phyloP scores from a whole-genome alignment of 2,113 vertebrate genomes.

The Chamaetylas fuelleborni region DNA sequence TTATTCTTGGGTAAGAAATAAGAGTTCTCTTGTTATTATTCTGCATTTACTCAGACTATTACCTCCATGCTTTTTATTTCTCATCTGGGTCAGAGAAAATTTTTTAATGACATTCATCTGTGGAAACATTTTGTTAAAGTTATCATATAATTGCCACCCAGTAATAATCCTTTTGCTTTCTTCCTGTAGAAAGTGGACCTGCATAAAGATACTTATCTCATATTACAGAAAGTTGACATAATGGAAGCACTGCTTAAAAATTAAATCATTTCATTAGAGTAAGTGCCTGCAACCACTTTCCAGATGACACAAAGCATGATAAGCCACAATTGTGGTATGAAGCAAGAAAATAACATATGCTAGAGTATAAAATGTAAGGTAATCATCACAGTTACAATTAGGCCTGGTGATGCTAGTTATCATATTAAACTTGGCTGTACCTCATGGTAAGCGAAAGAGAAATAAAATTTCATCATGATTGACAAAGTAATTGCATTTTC shows the following conservation, averaged over 20 bases:
- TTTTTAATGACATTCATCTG: not conserved
- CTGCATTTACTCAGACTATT: not conserved
- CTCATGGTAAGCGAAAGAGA: not conserved
- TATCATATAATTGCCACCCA: not conserved
- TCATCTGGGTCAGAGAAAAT: not conserved
- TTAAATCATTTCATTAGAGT: not conserved
- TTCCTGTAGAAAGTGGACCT: not conserved
- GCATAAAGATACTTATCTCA: not conserved
- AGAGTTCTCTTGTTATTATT: not conserved
- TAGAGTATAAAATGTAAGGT: not conserved
- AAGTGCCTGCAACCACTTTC: not conserved
- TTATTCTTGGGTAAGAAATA: not conserved
- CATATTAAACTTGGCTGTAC: not conserved
- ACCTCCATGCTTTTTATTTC: not conserved
- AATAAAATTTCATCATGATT: not conserved
- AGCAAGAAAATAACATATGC: not conserved
- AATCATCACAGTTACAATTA: not conserved
- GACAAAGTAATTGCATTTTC: not conserved
- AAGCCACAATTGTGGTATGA: not conserved
- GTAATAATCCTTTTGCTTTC: not conserved
- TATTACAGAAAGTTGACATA: not conserved
- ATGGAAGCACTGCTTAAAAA: not conserved
- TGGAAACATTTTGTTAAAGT: not conserved
- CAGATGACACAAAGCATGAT: not conserved
- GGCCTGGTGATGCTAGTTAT: not conserved